These are phyloP conservation scores for Uloborus plumipes DNA, from an alignment of 2,888 invertebrate species.

Conservation along the genomic window DNA sequence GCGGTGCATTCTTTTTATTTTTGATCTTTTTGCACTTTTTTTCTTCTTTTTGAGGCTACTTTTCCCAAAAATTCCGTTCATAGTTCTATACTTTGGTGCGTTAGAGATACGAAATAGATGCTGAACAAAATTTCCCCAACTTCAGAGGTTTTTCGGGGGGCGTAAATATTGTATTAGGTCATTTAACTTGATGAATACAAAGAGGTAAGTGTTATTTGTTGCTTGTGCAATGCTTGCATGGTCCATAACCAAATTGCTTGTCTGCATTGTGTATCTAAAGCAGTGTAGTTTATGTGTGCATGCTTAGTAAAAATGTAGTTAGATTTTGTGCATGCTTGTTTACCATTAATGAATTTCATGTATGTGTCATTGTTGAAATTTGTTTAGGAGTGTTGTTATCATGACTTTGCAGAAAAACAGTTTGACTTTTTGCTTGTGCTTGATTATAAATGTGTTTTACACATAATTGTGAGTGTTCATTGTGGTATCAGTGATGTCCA, in stretches of 20 bases:
- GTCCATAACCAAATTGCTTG: neutral
- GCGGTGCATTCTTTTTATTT: no score
- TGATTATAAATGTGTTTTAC: neutral
- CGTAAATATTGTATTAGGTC: slow-evolving; percentile 8
- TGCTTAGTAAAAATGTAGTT: slow-evolving; percentile 8
- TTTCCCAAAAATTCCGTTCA: no score
- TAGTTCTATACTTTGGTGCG: no score
- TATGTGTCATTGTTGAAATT: neutral
- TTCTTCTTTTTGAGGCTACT: no score
- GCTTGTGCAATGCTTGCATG: slow-evolving; percentile 58
- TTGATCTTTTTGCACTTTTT: no score
- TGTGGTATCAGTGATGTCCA: no score
- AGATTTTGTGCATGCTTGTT: slow-evolving; percentile 2
- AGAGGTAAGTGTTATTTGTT: slow-evolving; percentile 46
- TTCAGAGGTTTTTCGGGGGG: no score
- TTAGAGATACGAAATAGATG: no score
- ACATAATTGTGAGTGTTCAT: neutral
- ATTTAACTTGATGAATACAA: slow-evolving; percentile 34
- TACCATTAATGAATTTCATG: neutral
- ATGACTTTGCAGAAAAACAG: neutral
- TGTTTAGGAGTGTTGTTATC: no score
- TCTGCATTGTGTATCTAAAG: slow-evolving; percentile 9
- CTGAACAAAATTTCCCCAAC: no score
- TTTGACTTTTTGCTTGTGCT: neutral
- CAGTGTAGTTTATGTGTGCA: slow-evolving; percentile 15